Evolutionary conservation across 2,797 vertebrate genomes (phyloP).

Genomic region (Argya squamiceps): DNA sequence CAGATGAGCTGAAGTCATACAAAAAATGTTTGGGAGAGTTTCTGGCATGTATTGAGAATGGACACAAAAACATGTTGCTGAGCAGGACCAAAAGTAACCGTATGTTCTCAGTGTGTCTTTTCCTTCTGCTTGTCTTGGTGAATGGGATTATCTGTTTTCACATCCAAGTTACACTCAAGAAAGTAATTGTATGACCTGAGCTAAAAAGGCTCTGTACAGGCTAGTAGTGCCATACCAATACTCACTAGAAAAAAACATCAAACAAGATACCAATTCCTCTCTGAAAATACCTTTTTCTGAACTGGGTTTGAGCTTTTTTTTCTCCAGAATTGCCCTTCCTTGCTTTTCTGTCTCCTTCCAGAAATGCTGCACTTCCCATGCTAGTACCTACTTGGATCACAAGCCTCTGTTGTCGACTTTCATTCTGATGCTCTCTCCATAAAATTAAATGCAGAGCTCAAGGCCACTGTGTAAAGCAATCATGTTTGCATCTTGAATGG

Average conservation of each 20-base stretch:
- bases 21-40: not conserved
- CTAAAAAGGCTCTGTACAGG: not conserved
- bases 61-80: not conserved
- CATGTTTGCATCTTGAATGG: not conserved
- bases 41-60: not conserved
- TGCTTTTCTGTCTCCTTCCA: not conserved
- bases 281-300: not conserved
- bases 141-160: not conserved
- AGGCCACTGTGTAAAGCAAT: not conserved
- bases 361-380: not conserved
- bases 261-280: not conserved
- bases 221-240: not conserved
- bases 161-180: not conserved
- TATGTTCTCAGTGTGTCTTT: not conserved
- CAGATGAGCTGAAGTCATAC: not conserved
- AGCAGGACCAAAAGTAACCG: not conserved
- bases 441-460: not conserved
- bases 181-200: not conserved
- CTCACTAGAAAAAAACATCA: not conserved
- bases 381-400: not conserved
- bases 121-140: not conserved
- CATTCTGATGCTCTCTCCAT: not conserved
- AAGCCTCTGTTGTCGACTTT: not conserved
- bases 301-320: not conserved
- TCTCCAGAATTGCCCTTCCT: not conserved